Conservation (phyloP, 2,888 invertebrate species). For the Epinotia brunnichana region DNA sequence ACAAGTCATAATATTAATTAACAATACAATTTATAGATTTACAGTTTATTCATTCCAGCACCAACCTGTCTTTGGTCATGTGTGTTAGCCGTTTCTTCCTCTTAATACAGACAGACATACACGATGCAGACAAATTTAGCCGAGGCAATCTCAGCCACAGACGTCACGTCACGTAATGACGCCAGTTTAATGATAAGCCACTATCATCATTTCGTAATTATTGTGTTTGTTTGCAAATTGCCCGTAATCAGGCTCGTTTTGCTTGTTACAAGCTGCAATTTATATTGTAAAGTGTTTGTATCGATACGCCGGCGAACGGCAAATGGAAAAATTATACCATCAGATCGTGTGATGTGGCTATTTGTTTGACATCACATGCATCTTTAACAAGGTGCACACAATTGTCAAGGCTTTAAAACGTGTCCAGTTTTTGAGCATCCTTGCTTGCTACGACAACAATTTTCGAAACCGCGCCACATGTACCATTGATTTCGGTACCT, state of each 20-base stretch:
- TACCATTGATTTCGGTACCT: background rate
- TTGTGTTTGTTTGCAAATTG: conserved; percentile 44
- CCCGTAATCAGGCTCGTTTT: conserved; percentile 32
- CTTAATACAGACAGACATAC: background rate
- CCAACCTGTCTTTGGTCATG: background rate
- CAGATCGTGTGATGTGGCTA: background rate
- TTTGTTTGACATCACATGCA: background rate
- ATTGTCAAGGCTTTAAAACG: background rate
- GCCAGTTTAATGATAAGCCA: conserved; percentile 36
- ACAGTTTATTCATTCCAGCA: background rate
- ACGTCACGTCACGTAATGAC: conserved; percentile 40
- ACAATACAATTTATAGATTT: no score
- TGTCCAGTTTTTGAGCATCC: background rate
- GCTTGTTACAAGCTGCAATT: conserved; percentile 37
- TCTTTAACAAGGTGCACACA: background rate
- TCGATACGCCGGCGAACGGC: conserved; percentile 8
- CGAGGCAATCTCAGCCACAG: conserved; percentile 18
- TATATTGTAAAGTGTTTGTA: conserved; percentile 21
- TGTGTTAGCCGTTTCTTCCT: background rate
- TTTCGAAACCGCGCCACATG: background rate
- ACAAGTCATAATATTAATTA: no score
- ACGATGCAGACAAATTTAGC: conserved; percentile 5
- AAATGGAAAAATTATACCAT: conserved; percentile 1
- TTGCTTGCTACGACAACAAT: background rate
- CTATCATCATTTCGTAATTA: conserved; percentile 41